Evolutionary conservation across 2,113 vertebrate genomes (phyloP), one percentile per base, ranked within the genome.

Genomic region (Spea multiplicata): DNA sequence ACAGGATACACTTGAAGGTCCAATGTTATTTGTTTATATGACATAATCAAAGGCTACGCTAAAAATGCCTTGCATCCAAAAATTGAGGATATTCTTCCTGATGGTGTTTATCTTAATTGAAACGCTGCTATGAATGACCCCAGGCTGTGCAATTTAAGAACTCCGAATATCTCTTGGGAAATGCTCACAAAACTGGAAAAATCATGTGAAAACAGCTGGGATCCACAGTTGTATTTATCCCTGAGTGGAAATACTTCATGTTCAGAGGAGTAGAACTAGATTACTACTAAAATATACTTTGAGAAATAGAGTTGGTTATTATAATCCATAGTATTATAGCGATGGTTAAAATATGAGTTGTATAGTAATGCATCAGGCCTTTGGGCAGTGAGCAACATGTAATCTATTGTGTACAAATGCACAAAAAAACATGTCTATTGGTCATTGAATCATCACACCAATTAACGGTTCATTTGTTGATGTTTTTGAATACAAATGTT

Each of bases 91-190:
- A 74, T 74, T 80, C 78, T 80, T 80, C 78, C 78, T 80, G 78
- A 68, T 80, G 71, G 71, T 80, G 78, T 80, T 80, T 80, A 80
- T 80, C 71, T 80, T 80, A 61, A 74, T 80, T 80, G 71, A 74
- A 80, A 68, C 66, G 62, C 64, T 80, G 77, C 77, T 80, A 73
- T 14, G 72, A 67, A 73, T 73, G 50, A 73, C 77, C 77, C 47
- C 50, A 73, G 71, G 77, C 77, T 67, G 45, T 80, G 77, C 61
- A 80, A 80, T 73, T 73, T 49, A 73, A 80, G 71, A 73, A 66
- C 5, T 9, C 66, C 49, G 12, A 5, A 9, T 8, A 44, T 70
- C 77, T 30, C 77, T 10, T 73, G 77, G 71, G 77, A 80, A 30
- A 66, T 73, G 49, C 44, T n/a, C 8, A 10, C 44, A 6, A 14